Percentiles rank a stretch among this genome's conserved stretches.
Evolutionary conservation across 2,888 invertebrate genomes (phyloP).

Genomic region (Nephrotoma appendiculata): DNA sequence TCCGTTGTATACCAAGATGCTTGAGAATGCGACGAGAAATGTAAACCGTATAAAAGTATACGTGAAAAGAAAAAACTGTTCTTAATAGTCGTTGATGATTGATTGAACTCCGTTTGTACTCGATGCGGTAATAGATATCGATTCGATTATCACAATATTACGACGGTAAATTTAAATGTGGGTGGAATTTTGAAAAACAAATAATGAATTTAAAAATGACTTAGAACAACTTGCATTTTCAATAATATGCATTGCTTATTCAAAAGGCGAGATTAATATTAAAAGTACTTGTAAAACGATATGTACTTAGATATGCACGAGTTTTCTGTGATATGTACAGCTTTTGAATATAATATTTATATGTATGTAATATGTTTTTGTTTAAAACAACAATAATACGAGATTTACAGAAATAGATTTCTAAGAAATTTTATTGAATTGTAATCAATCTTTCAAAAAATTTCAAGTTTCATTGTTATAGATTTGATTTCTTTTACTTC

Average conservation of each 20-base stretch:
- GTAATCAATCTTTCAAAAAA: not conserved
- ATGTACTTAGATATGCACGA: not conserved
- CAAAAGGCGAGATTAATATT: not conserved
- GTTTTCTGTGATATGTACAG: not conserved
- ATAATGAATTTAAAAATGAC: not conserved
- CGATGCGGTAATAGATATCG: not conserved
- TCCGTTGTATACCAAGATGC: not conserved
- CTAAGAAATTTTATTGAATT: not conserved
- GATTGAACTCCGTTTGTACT: not conserved
- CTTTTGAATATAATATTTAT: not conserved
- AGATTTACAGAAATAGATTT: not conserved
- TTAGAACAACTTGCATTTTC: not conserved
- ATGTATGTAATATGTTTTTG: not conserved
- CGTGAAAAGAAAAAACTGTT: not conserved
- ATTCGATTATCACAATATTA: not conserved
- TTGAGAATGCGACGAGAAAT: not conserved
- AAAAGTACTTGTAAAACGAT: not conserved
- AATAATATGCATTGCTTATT: not conserved
- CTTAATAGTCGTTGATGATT: not conserved
- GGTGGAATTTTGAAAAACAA: not conserved
- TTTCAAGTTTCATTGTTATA: not conserved
- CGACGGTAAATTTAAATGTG: not conserved
- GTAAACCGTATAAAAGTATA: not conserved
- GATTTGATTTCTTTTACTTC: not conserved
- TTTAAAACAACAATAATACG: not conserved